These are phyloP conservation scores for Aphelocoma californica DNA, from an alignment of 2,797 vertebrate species.

Conservation along the genomic window DNA sequence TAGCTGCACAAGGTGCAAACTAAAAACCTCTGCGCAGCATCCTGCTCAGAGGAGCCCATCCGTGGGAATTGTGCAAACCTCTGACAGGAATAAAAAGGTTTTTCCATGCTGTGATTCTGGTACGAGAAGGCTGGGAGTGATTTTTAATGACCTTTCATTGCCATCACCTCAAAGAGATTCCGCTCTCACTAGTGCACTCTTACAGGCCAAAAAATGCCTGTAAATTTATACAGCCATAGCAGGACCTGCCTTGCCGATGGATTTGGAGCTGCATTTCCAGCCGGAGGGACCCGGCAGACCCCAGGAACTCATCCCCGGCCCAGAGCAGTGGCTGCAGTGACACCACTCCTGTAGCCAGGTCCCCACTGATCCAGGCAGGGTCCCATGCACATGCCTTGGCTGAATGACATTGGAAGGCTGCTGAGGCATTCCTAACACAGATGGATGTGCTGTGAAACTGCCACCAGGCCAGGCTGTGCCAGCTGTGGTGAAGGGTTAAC, in stretches of 20 bases:
- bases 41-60: neutral
- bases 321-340: rapidly evolving
- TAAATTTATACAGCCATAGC: neutral
- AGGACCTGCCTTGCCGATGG: neutral
- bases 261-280: neutral
- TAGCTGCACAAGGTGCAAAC: neutral
- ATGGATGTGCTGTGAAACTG: neutral
- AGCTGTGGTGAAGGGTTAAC: constrained; percentile 53
- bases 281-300: neutral
- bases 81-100: neutral
- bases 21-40: neutral
- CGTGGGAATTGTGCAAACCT: neutral
- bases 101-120: constrained; percentile 5
- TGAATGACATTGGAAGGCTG: neutral
- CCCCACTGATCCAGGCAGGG: neutral
- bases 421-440: neutral
- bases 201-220: neutral
- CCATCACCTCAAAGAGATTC: neutral
- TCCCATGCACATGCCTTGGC: rapidly evolving
- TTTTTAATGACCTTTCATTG: neutral
- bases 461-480: neutral
- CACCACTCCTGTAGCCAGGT: rapidly evolving
- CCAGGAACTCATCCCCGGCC: rapidly evolving
- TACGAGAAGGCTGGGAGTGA: neutral
- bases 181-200: neutral